Conservation (phyloP, 2,797 vertebrate genomes). For the Rousettus madagascariensis region DNA sequence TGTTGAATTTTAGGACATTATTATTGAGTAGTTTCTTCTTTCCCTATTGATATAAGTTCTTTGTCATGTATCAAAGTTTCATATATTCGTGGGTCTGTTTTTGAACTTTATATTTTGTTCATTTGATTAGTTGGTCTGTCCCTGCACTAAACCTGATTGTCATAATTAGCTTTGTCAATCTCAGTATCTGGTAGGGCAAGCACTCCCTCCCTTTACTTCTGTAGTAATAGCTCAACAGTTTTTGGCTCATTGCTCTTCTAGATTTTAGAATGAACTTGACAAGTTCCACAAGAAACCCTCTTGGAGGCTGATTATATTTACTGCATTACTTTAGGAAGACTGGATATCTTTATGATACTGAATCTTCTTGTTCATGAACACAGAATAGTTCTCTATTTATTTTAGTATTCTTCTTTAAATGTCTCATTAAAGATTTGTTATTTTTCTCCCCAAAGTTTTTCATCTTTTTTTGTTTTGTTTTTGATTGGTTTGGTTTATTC, state of each 20-base stretch:
- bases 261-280: neutral
- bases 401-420: neutral
- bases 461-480: neutral
- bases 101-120: neutral
- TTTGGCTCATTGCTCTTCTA: neutral
- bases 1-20: neutral
- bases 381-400: neutral
- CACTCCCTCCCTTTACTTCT: neutral
- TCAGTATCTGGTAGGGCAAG: neutral
- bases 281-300: neutral
- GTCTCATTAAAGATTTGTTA: neutral
- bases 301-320: neutral
- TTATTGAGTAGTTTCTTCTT: neutral
- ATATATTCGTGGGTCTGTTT: neutral
- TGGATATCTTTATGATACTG: neutral
- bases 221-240: neutral
- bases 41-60: neutral
- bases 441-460: neutral
- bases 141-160: neutral
- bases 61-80: neutral
- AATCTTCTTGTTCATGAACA: neutral
- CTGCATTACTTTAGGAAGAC: neutral
- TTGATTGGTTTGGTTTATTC: slow-evolving; percentile 20
- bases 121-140: neutral
- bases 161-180: neutral